Base-by-base conservation (phyloP, 2,888 invertebrate genomes). In the Teleogryllus oceanicus region DNA sequence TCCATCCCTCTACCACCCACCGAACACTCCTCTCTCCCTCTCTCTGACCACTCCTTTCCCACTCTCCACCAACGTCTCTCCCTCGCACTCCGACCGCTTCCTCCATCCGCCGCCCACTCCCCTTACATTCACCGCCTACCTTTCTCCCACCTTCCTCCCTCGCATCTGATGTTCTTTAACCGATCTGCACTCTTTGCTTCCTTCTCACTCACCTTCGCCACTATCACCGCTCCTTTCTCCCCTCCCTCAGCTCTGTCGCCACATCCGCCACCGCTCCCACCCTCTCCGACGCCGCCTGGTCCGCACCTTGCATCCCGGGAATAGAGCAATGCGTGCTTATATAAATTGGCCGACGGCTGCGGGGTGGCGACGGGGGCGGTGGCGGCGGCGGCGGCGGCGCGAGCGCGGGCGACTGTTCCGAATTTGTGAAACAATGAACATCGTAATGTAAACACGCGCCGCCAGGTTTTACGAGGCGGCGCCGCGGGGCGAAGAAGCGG, bases 351-450 rank as follows among this genome's bases (percentile, higher is more conserved):
- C 62, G 12, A n/a, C n/a, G 62, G 62, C 62, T 18, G 62, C 62
- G 62, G 62, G 62, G 16, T n/a, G 62, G 62, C 62, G 62, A 13
- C 16, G 62, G 62, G 1, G 37, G 62, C 62, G 62, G 62, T 2
- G 62, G 62, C 2, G 18, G 21, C 1, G 21, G 62, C 62, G 62
- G 62, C 16, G 62, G 16, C 11, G 62, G 62, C 62, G 62, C 62
- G 62, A n/a, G 62, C 13, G 62, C 13, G 62, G 62, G 62, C 62
- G 62, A 62, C 62, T 62, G 62, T 62, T 62, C 62, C 62, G 62
- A 62, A 62, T 62, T 62, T 62, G 62, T 62, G 62, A 62, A 62
- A 62, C 62, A 62, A 62, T 62, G 62, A 62, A 62, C 62, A 62
- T 62, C 62, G 62, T 62, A 62, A 62, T 62, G 62, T 62, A 62